Evolutionary conservation across 2,113 vertebrate species (phyloP), one percentile per base, ranked within the genome.

Genomic region (Chaetorhynchus papuensis): DNA sequence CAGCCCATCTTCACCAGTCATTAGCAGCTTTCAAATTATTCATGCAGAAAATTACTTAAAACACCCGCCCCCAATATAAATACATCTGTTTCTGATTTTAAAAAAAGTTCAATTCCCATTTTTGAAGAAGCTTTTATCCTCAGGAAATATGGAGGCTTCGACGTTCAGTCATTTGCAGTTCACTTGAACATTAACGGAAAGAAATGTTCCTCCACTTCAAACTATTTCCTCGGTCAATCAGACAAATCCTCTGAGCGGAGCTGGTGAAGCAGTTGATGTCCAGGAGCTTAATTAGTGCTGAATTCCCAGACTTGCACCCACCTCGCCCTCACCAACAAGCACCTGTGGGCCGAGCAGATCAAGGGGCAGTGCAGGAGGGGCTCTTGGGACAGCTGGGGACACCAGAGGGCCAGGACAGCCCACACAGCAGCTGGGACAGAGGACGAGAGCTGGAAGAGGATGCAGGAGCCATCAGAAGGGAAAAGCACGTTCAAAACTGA

Each of bases 201-300:
- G 96, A 98, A 97, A 95, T 87, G 93, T 96, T 98, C 96, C 94
- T 97, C 95, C 89, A 97, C 96, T 98, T 97, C 97, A 96, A 97
- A 97, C 97, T 96, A 94, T 97, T 97, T 98, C 97, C 88, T 98
- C 97, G 97, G 96, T 97, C 98, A 97, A 98, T 98, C 97, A 98
- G 95, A 98, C 96, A 98, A 98, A 98, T 97, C 97, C 96, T 98
- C 90, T 97, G 97, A 97, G 97, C 97, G 93, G 87, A 97, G 89
- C 49, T 96, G 90, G 96, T 96, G 97, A 98, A 98, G 97, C 69
- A 89, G 94, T 94, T 98, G 92, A 60, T 95, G 96, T 97, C 97
- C 97, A 92, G 97, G 95, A 98, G 87, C 97, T 96, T 96, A 97
- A 98, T 98, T 97, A 97, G 93, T 66, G 94, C 93, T 88, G 75